Percentiles rank a stretch among this genome's conserved stretches.
Evolutionary conservation across 2,888 invertebrate genomes (phyloP).

Genomic region (Chaitophorus viminalis): DNA sequence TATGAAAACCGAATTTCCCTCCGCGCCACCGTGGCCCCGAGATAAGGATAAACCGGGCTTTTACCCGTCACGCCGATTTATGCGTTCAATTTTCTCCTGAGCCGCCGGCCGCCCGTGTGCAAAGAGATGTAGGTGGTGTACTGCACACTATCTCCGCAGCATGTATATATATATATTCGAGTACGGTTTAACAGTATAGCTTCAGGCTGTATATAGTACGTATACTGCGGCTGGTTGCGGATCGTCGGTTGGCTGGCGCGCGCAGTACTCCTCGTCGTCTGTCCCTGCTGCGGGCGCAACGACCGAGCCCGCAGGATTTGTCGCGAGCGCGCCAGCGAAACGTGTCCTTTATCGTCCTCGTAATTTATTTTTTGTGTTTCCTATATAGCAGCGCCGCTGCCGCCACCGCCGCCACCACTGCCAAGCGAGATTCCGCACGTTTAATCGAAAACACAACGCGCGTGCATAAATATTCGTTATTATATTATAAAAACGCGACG

Average conservation of each 20-base stretch:
- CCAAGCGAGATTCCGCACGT: background rate
- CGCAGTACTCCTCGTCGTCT: background rate
- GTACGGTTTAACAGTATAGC: too few species aligned
- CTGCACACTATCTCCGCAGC: background rate
- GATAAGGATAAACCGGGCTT: conserved; percentile 49
- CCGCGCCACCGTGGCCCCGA: background rate
- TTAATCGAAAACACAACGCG: conserved; percentile 16
- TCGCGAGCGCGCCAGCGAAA: conserved; percentile 6
- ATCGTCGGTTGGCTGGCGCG: background rate
- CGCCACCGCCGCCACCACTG: background rate
- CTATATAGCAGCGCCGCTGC: too few species aligned
- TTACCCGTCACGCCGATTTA: conserved; percentile 44
- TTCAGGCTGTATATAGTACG: too few species aligned
- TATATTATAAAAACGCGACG: background rate
- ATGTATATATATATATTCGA: background rate
- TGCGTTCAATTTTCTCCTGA: conserved; percentile 48
- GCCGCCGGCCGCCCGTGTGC: background rate
- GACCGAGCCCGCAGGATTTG: conserved; percentile 7
- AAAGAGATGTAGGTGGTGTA: background rate
- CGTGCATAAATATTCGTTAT: background rate
- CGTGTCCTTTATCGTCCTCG: background rate
- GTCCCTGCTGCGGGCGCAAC: background rate
- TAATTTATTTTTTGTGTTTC: background rate
- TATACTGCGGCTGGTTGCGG: background rate
- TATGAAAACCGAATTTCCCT: conserved; percentile 53